A percentile compares a stretch with the other conserved stretches of the same genome.
These are phyloP conservation scores for Dendrolimus kikuchii DNA, from an alignment of 1,140 invertebrate species.

Conservation along the genomic window DNA sequence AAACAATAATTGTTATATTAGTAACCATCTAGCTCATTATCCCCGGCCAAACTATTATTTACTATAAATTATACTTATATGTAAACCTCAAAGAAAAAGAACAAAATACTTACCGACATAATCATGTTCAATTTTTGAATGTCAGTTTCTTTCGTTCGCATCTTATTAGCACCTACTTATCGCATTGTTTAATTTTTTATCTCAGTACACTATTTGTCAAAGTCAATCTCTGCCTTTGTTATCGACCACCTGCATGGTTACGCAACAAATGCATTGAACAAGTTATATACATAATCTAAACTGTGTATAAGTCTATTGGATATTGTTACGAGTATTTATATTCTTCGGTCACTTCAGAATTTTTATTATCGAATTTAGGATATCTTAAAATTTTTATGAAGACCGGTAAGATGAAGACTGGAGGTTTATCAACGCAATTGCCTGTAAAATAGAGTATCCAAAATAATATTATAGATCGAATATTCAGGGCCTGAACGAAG, in stretches of 20 bases:
- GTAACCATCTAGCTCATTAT: too few species aligned
- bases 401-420: conserved; percentile 36
- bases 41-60: too few species aligned
- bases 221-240: conserved; percentile 11
- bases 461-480: too few species aligned
- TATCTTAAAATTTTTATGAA: conserved; percentile 41
- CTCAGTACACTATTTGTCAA: conserved; percentile 5
- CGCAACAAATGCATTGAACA: conserved; percentile 4
- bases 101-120: conserved; percentile 12
- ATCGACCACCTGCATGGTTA: conserved; percentile 21
- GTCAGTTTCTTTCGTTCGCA: conserved; percentile 34
- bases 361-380: conserved; percentile 17
- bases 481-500: too few species aligned
- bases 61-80: too few species aligned
- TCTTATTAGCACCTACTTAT: conserved; percentile 39
- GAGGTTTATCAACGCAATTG: conserved; percentile 16
- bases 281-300: not conserved
- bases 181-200: conserved; percentile 22
- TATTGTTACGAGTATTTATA: not conserved
- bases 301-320: not conserved
- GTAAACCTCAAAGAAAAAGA: too few species aligned
- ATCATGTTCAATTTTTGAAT: conserved; percentile 15
- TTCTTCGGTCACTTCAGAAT: not conserved
- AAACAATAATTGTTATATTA: too few species aligned
- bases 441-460: conserved; percentile 9